A percentile compares a stretch with the other conserved stretches of the same genome.
Evolutionary conservation across 2,888 invertebrate species (phyloP).

Genomic region (Hydropsyche betteni): DNA sequence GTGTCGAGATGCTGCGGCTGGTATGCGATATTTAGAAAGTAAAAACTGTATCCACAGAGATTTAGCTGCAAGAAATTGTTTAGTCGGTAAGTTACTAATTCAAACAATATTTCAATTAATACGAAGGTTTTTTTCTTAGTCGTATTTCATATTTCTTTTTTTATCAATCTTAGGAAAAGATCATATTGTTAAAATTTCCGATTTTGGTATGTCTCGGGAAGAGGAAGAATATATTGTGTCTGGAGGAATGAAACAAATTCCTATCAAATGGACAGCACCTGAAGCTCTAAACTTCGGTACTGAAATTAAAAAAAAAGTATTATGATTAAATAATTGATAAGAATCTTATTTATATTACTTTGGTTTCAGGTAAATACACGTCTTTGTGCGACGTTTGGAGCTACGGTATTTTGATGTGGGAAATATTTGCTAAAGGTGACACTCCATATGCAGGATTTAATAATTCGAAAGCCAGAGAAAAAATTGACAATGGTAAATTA

Average conservation of each 20-base stretch:
- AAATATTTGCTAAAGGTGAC: conserved; percentile 92
- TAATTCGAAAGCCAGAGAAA: conserved; percentile 92
- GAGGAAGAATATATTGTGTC: conserved; percentile 97
- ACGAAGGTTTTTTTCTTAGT: neutral
- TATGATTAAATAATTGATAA: neutral
- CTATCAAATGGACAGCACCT: conserved; percentile 98
- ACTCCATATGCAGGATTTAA: conserved; percentile 95
- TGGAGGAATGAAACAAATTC: conserved; percentile 98
- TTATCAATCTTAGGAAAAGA: conserved; percentile 69
- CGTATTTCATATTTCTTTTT: conserved; percentile 22
- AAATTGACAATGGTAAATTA: conserved; percentile 84
- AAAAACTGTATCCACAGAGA: conserved; percentile 97
- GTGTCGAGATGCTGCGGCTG: conserved; percentile 94
- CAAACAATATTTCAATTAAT: neutral
- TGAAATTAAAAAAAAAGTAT: conserved; percentile 45
- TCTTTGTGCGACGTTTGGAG: conserved; percentile 97
- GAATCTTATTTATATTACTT: neutral
- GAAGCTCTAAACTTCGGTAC: conserved; percentile 94
- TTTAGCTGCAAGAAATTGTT: conserved; percentile 93
- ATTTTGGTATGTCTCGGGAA: conserved; percentile 97
- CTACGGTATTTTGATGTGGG: conserved; percentile 95
- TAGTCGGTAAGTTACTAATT: conserved; percentile 69
- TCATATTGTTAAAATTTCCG: conserved; percentile 93
- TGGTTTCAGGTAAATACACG: conserved; percentile 84
- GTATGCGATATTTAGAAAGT: conserved; percentile 93